Evolutionary conservation across 2,113 vertebrate genomes (phyloP), one percentile per base, ranked within the genome.

Genomic region (Zosterops lateralis): DNA sequence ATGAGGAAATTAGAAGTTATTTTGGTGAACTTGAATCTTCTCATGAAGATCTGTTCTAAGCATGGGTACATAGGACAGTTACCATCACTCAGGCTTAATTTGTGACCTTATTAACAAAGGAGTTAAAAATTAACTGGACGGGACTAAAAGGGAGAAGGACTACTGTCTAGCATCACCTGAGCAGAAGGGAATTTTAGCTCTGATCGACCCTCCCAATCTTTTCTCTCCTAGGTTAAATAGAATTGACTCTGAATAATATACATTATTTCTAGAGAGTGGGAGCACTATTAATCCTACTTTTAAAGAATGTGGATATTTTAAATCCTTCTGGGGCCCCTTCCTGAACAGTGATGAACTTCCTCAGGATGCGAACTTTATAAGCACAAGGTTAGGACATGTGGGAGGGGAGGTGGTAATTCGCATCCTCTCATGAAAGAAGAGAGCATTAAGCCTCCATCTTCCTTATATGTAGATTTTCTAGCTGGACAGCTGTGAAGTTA

Each of bases 331-430:
- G 18, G 5, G 4, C 3, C 18, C 14, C 18, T 61, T 89, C 24
- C 36, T 53, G 25, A 65, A 31, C 36, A 51, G 7, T 44, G 16
- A 60, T 42, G 9, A 54, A 18, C 31, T 88, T 40, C n/a, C 54
- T 65, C 26, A 31, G 32, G 11, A 65, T 45, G 38, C 56, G 34
- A 82, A 3, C 3, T 38, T 67, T 67, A 7, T 19, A 66, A 84
- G 6, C 0, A 1, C 57, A 19, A 22, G 17, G 31, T 48, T 57
- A 61, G 67, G 42, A 50, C 14, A 11, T 5, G 15, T 29, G 12
- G 9, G 17, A 67, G 7, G 16, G 9, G 13, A 67, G 7, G 16
- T 32, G 32, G 28, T 42, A 42, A 57, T 64, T 75, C 75, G 22
- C 20, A 60, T 54, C 29, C 42, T 71, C 5, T 67, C 17, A 8